Base-by-base conservation (phyloP, 2,113 vertebrate genomes). In the Asarcornis scutulata region DNA sequence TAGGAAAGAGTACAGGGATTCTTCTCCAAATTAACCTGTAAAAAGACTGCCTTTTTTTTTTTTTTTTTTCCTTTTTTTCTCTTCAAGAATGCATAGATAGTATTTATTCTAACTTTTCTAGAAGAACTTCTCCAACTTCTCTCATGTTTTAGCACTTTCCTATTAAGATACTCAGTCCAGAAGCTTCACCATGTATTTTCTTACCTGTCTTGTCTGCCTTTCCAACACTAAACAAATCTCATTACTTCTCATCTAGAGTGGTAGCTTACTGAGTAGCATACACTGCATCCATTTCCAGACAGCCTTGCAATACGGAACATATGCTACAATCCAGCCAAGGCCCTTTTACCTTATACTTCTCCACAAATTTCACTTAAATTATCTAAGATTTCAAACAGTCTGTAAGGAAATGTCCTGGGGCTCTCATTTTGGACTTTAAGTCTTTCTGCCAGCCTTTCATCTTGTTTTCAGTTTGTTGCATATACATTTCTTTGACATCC, bases 401-500 rank as follows among this genome's bases (percentile, higher is more conserved):
- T 96, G 93, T 67, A 86, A 60, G 42, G 71, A 93, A 96, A 91
- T 50, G 84, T 86, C 96, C 89, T 20, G 44, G 29, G 96, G 95
- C 88, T 91, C 44, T 92, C 29, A 56, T 46, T 86, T 92, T 25
- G 50, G 85, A 95, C 50, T 46, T 86, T 87, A 93, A 93, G 60
- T 89, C 86, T 80, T 95, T 78, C 72, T 95, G 85, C 67, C 95
- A 86, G 55, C 73, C 48, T 85, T 95, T 97, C 68, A 69, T 84
- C 60, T 94, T 74, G 22, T 76, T 91, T 96, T 93, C 82, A 76
- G 34, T 94, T 92, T 90, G 67, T 42, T 96, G 91, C 83, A 69
- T 91, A 52, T 89, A 71, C 66, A 88, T 96, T 97, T 96, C 69
- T 96, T 79, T 97, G 93, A 96, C 97, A 97, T 95, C 34, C 71